phyloP scores from a whole-genome alignment of 2,113 vertebrate species.

The Eurypyga helias region DNA sequence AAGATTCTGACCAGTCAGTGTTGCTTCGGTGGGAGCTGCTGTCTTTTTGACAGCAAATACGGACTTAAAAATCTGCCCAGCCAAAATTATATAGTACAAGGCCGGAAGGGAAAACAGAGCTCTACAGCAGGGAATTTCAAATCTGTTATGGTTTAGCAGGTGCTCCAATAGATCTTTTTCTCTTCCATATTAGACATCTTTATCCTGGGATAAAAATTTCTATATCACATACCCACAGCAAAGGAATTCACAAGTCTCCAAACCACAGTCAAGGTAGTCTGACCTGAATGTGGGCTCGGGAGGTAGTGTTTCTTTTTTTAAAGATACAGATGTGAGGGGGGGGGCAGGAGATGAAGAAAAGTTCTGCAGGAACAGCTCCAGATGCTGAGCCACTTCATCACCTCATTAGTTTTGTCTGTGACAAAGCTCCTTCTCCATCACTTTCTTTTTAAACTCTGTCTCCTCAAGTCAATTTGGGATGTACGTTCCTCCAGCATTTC shows the following conservation, averaged over 20 bases:
- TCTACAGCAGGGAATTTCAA: background rate
- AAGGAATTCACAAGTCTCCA: background rate
- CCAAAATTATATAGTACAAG: background rate
- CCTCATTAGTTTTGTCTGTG: background rate
- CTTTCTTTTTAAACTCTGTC: background rate
- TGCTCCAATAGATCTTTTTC: background rate
- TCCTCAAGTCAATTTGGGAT: background rate
- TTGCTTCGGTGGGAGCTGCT: slow-evolving; percentile 2
- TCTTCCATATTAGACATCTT: background rate
- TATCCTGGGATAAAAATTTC: background rate
- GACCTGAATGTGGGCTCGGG: background rate
- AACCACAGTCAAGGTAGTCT: background rate
- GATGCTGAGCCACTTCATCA: background rate
- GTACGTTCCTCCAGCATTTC: background rate
- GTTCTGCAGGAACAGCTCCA: background rate
- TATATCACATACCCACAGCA: background rate
- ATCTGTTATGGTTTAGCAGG: background rate
- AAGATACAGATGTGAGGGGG: background rate
- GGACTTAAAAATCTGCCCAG: slow-evolving; percentile 3
- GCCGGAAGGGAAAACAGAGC: background rate
- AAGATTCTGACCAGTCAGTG: slow-evolving; percentile 22
- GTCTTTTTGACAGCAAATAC: slow-evolving; percentile 18
- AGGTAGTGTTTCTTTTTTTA: background rate
- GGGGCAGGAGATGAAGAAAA: background rate
- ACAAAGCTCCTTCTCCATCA: background rate